phyloP scores from a whole-genome alignment of 2,888 invertebrate genomes.

The Calameuta idolon region DNA sequence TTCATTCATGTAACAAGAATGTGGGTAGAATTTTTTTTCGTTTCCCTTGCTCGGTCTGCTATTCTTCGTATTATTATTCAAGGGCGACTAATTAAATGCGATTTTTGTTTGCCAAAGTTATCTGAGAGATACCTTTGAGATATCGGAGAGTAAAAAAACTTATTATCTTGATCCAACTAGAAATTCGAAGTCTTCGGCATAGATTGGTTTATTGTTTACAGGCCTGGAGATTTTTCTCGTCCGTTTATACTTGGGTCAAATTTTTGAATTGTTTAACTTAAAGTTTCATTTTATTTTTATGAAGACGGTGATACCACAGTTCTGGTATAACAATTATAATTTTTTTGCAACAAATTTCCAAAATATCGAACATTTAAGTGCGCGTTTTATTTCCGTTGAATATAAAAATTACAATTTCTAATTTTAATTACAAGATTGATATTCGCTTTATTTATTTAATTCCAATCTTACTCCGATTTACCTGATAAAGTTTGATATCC shows the following conservation, averaged over 20 bases:
- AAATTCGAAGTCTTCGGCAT: background rate
- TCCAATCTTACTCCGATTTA: no score
- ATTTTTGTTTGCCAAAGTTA: background rate
- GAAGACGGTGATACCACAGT: no score
- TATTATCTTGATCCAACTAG: background rate
- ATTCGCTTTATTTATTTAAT: no score
- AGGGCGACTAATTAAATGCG: background rate
- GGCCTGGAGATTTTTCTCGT: background rate
- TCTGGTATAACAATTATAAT: no score
- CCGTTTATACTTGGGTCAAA: background rate
- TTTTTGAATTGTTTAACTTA: background rate
- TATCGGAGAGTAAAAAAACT: background rate
- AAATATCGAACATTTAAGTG: no score
- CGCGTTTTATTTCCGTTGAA: no score
- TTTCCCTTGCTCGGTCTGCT: no score
- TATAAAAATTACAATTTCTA: no score
- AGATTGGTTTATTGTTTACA: background rate
- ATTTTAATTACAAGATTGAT: no score
- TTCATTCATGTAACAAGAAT: background rate
- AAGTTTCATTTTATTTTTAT: no score
- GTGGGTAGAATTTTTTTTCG: background rate
- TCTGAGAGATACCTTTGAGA: background rate
- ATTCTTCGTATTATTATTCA: background rate
- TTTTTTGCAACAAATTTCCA: no score
- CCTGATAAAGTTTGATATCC: no score